phyloP scores from a whole-genome alignment of 2,113 vertebrate species.

The Empidonax traillii region DNA sequence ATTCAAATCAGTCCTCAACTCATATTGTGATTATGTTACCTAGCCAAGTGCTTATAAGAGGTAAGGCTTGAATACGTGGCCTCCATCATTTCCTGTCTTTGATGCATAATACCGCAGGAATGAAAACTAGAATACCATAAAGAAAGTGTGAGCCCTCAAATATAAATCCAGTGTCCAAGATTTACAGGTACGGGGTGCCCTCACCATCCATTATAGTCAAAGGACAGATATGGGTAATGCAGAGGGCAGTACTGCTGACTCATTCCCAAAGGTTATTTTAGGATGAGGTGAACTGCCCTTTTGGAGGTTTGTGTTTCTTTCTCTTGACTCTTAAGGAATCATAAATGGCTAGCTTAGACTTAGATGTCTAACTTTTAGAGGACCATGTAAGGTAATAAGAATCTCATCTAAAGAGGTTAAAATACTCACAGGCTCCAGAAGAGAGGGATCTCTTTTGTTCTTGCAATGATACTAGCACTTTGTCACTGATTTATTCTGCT shows the following conservation, averaged over 20 bases:
- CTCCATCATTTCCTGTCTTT: not conserved
- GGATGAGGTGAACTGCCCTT: not conserved
- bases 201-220: not conserved
- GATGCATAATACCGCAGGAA: not conserved
- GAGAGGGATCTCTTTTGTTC: not conserved
- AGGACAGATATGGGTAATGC: not conserved
- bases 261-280: not conserved
- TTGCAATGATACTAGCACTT: not conserved
- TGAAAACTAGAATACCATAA: not conserved
- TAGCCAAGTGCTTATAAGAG: not conserved
- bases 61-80: not conserved
- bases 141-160: not conserved
- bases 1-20: slow-evolving; percentile 31
- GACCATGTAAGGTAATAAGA: not conserved
- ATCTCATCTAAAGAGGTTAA: not conserved
- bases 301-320: not conserved
- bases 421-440: not conserved
- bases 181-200: not conserved
- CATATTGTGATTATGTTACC: not conserved
- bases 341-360: not conserved
- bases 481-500: slow-evolving; percentile 35
- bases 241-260: slow-evolving; percentile 8
- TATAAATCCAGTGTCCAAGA: not conserved
- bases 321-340: not conserved
- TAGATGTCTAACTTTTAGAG: not conserved